A percentile compares a stretch with the other conserved stretches of the same genome.
Conservation (phyloP, 23 tunicate genomes). For the Halocynthia roretzi region DNA sequence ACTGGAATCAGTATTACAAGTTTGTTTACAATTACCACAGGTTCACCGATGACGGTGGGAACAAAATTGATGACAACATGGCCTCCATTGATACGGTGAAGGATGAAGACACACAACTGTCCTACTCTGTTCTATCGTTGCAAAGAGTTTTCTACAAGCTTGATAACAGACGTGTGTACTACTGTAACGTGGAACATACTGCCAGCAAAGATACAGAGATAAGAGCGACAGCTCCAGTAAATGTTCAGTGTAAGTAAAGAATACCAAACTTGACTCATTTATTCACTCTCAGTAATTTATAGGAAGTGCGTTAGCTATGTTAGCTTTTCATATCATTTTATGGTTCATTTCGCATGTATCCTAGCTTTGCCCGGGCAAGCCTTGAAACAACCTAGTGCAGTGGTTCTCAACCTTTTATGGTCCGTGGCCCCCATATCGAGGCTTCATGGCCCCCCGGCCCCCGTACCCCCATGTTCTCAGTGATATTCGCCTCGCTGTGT, state of each 20-base stretch:
- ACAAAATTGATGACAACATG: neutral
- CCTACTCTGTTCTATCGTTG: neutral
- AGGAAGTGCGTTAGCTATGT: no score
- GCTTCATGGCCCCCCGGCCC: no score
- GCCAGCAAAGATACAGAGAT: neutral
- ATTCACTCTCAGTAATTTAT: no score
- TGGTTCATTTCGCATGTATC: no score
- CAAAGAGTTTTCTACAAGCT: slow-evolving; percentile 10
- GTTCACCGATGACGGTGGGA: slow-evolving; percentile 8
- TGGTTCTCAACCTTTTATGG: no score
- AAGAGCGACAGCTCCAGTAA: neutral
- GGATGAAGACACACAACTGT: neutral
- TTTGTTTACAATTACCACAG: neutral
- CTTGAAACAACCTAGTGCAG: no score
- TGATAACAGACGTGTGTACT: slow-evolving; percentile 1
- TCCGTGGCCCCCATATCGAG: no score
- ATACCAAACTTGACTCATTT: neutral
- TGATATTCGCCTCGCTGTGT: no score
- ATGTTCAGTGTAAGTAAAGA: slow-evolving; percentile 16
- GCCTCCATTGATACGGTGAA: neutral
- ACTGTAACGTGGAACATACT: slow-evolving; percentile 9
- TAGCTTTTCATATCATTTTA: no score
- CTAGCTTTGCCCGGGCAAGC: no score
- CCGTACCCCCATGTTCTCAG: no score
- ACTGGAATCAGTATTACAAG: no score